Conservation (phyloP, 1,140 invertebrate genomes). For the Cotesia chilonis region DNA sequence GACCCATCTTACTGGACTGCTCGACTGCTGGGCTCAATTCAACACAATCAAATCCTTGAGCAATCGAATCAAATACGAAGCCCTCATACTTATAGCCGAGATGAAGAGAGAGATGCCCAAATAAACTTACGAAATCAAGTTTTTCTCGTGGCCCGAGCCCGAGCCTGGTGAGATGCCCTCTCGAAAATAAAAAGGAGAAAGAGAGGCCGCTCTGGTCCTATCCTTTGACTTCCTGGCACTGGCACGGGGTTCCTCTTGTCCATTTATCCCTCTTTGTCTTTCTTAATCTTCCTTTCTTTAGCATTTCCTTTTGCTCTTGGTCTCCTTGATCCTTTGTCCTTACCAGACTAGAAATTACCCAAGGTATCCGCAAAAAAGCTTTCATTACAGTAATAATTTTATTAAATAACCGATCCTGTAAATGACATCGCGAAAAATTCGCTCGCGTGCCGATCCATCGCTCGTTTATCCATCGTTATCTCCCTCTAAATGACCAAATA, state of each 20-base stretch:
- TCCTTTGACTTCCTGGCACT: conserved; percentile 60
- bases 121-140: conserved; percentile 53
- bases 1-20: too few species aligned
- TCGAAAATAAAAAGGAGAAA: background rate
- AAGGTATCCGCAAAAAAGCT: too few species aligned
- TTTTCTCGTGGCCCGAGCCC: conserved; percentile 58
- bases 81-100: conserved; percentile 1
- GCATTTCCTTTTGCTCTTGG: background rate
- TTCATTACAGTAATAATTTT: too few species aligned
- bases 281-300: background rate
- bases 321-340: background rate
- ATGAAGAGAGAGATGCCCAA: conserved; percentile 27
- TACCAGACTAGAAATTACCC: background rate
- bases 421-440: too few species aligned
- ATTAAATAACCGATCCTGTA: too few species aligned
- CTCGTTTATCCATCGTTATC: conserved; percentile 29
- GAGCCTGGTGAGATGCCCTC: conserved; percentile 39
- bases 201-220: conserved; percentile 45
- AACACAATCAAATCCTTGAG: too few species aligned
- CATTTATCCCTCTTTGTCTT: conserved; percentile 32
- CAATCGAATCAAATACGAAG: too few species aligned
- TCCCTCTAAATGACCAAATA: conserved; percentile 22
- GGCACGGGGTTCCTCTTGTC: conserved; percentile 54
- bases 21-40: too few species aligned
- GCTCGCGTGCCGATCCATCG: too few species aligned